Conservation (phyloP, 2,113 vertebrate genomes). For the Dendrocopos noguchii region DNA sequence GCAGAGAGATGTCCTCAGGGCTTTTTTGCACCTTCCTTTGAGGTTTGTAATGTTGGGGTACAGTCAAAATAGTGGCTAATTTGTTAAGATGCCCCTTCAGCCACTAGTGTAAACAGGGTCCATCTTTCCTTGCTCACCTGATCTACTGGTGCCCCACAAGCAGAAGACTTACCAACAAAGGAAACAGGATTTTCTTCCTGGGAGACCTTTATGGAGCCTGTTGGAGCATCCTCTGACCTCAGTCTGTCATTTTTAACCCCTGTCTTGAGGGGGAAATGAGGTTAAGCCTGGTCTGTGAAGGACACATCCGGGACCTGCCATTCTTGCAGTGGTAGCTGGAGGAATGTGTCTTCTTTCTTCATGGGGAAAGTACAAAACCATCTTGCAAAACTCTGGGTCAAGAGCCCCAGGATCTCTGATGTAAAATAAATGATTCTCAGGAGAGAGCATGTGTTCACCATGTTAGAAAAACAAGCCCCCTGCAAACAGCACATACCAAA, state of each 20-base stretch:
- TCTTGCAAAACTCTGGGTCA: constrained; percentile 61
- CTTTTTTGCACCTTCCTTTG: neutral
- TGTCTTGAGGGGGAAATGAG: neutral
- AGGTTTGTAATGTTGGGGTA: neutral
- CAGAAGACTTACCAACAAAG: neutral
- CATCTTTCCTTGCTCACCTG: neutral
- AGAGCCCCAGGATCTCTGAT: constrained; percentile 78
- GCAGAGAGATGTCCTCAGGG: neutral
- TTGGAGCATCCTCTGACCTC: neutral
- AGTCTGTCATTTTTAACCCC: constrained; percentile 2
- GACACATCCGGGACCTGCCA: constrained; percentile 7
- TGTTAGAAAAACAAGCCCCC: constrained; percentile 87
- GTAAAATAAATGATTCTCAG: constrained; percentile 87
- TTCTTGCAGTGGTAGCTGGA: constrained; percentile 32
- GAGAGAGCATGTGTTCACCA: constrained; percentile 92
- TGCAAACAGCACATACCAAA: constrained; percentile 70
- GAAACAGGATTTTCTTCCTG: neutral
- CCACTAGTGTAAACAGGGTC: neutral
- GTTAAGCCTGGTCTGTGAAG: neutral
- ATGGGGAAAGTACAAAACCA: constrained; percentile 62
- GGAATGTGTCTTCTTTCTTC: constrained; percentile 62
- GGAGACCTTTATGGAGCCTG: neutral
- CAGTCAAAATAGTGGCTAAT: neutral
- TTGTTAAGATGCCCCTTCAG: neutral
- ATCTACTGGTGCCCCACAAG: neutral